Conservation (phyloP, 2,113 vertebrate species). For the Acrocephalus kingi region DNA sequence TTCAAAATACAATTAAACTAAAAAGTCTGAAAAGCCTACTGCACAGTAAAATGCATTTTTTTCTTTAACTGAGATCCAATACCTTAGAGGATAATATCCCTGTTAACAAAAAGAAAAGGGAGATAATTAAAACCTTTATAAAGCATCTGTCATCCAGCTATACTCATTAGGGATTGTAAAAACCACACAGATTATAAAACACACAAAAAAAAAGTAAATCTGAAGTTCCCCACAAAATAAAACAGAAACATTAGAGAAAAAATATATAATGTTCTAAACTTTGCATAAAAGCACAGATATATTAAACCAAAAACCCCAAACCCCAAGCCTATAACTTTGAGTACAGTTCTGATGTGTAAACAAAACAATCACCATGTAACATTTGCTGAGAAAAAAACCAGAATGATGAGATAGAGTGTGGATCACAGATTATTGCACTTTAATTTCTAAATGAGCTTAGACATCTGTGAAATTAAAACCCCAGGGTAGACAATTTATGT, state of each 20-base stretch:
- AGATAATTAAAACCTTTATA: conserved; percentile 27
- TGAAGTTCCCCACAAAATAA: background rate
- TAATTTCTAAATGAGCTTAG: conserved; percentile 79
- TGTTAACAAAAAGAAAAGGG: background rate
- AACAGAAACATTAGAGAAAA: background rate
- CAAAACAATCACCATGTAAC: conserved; percentile 29
- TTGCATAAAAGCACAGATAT: background rate
- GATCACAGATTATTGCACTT: conserved; percentile 71
- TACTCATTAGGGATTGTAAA: background rate
- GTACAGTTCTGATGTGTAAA: conserved; percentile 31
- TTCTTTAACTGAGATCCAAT: background rate
- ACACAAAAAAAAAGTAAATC: background rate
- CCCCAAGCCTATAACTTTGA: background rate
- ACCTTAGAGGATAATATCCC: background rate
- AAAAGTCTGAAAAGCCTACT: background rate
- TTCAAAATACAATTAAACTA: background rate
- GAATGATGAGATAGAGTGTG: conserved; percentile 33
- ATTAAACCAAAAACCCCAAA: background rate
- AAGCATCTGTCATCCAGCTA: background rate
- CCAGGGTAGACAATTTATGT: conserved; percentile 68
- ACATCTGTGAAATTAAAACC: conserved; percentile 80
- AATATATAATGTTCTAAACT: background rate
- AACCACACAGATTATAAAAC: background rate
- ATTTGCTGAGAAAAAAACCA: conserved; percentile 32
- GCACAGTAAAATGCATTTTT: background rate